Evolutionary conservation across 2,797 vertebrate genomes (phyloP), one percentile per base, ranked within the genome.

Genomic region (Buceros bicornis): DNA sequence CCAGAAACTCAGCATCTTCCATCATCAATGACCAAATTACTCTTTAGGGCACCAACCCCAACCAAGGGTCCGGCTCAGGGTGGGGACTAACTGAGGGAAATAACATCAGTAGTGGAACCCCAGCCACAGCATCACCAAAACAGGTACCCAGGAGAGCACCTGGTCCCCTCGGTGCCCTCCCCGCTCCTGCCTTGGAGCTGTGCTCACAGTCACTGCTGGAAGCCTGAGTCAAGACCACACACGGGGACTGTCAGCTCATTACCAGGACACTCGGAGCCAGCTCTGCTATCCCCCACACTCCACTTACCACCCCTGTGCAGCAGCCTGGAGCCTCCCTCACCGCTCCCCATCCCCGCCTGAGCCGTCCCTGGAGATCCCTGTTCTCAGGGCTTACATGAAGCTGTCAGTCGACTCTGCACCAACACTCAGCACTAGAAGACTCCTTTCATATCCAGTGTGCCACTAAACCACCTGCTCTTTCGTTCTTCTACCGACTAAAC

Each of bases 1-100:
- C 25, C 10, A 43, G 60, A 94, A 95, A 89, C 33, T 22, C 6
- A 20, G 0, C 40, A 11, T 56, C 82, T 86, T 62, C 37, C 60
- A 48, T 24, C 12, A 31, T 16, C 65, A 8, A 19, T 74, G 62
- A 71, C 82, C 35, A 81, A 79, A 12, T 80, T 74, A 40, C 6
- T 64, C 43, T 50, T 81, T 40, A 40, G 37, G 37, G 37, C 37
- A 40, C 37, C 37, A 40, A 72, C 11, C 11, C 21, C 42, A 70
- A 0, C 5, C 51, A 48, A 31, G 17, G 33, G 43, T 20, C 21
- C 1, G 2, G 54, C 28, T 57, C 2, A 0, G 17, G 5, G 8
- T 8, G 16, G 40, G 21, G 40, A 73, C 18, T 40, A 84, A n/a
- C 0, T 47, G 26, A 19, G 48, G 13, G 29, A 80, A 80, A 33